These are phyloP conservation scores for Dione vanillae DNA, from an alignment of 2,888 invertebrate species.

Conservation along the genomic window DNA sequence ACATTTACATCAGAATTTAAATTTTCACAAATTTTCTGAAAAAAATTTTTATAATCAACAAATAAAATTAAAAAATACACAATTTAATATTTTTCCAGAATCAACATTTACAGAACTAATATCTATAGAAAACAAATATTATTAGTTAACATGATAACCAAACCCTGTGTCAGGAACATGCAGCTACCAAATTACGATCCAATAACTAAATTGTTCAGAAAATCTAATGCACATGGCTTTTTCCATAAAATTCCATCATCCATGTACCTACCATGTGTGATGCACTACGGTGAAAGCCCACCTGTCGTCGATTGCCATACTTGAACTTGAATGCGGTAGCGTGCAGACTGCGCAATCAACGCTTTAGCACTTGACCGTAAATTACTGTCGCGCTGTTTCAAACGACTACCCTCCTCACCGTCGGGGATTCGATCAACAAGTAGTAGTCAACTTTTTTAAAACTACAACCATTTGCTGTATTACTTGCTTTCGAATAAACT, in stretches of 20 bases:
- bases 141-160: too few species aligned
- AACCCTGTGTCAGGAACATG: too few species aligned
- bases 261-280: not conserved
- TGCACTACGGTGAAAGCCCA: slow-evolving; percentile 14
- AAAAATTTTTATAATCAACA: too few species aligned
- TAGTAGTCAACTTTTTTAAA: not conserved
- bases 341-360: slow-evolving; percentile 39
- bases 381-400: slow-evolving; percentile 36
- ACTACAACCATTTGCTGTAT: not conserved
- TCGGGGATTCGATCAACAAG: slow-evolving; percentile 37
- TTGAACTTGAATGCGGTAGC: slow-evolving; percentile 44
- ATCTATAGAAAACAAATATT: too few species aligned
- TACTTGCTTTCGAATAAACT: not conserved
- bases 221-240: not conserved
- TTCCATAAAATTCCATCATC: not conserved
- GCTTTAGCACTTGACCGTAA: slow-evolving; percentile 39
- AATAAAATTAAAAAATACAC: too few species aligned
- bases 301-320: slow-evolving; percentile 32
- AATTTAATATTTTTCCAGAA: too few species aligned
- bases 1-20: too few species aligned
- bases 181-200: too few species aligned
- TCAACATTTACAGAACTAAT: too few species aligned
- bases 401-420: not conserved
- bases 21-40: too few species aligned
- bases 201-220: too few species aligned